phyloP scores from a whole-genome alignment of 1,140 invertebrate genomes.

The Monochamus saltuarius region DNA sequence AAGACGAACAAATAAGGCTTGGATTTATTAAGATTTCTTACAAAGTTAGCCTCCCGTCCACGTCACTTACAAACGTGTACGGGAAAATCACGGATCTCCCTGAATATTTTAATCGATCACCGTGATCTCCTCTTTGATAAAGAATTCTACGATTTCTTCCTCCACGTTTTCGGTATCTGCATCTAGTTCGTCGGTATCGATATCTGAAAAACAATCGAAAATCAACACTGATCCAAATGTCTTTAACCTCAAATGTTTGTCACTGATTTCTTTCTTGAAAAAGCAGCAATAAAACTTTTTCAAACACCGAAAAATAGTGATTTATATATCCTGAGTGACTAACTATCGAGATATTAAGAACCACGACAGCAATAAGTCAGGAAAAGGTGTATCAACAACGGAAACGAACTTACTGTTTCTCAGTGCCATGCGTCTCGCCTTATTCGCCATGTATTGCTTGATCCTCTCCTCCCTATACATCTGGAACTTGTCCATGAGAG shows the following conservation, averaged over 20 bases:
- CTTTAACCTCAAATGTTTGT: not conserved
- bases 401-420: slow-evolving; percentile 73
- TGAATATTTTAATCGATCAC: slow-evolving; percentile 61
- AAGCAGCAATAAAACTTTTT: not conserved
- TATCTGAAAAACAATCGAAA: slow-evolving; percentile 63
- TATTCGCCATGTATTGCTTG: slow-evolving; percentile 74
- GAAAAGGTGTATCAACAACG: not conserved
- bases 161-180: slow-evolving; percentile 85
- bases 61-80: no score
- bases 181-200: slow-evolving; percentile 89
- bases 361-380: slow-evolving; percentile 11
- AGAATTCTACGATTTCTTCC: slow-evolving; percentile 96
- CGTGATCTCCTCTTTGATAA: slow-evolving; percentile 93
- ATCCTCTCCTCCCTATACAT: slow-evolving; percentile 75
- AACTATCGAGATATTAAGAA: not conserved
- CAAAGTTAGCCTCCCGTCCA: no score
- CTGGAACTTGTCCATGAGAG: slow-evolving; percentile 85
- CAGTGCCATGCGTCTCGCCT: slow-evolving; percentile 77
- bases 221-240: not conserved
- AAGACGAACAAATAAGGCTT: no score
- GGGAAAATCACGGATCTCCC: slow-evolving; percentile 4
- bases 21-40: no score
- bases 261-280: not conserved
- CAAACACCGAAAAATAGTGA: slow-evolving; percentile 1
- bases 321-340: slow-evolving; percentile 15